These are phyloP conservation scores for Drosophila sucinea DNA, from an alignment of 1,140 invertebrate species.

Conservation along the genomic window DNA sequence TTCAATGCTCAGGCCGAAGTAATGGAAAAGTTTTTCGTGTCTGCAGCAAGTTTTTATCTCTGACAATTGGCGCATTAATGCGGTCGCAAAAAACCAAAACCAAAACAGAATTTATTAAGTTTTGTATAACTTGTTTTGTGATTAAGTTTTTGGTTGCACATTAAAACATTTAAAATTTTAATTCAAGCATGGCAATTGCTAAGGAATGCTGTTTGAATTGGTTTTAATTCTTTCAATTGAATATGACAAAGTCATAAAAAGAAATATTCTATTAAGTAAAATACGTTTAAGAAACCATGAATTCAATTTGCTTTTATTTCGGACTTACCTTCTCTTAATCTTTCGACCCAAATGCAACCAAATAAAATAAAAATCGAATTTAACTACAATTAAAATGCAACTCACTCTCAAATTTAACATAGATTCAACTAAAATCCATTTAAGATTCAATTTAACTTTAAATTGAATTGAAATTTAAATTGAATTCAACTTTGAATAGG, in stretches of 20 bases:
- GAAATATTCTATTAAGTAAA: background rate
- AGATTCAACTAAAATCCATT: background rate
- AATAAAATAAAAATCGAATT: too few species aligned
- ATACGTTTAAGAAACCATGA: too few species aligned
- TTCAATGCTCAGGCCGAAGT: slow-evolving; percentile 38
- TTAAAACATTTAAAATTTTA: slow-evolving; percentile 15
- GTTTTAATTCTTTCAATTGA: slow-evolving; percentile 13
- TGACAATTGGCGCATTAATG: slow-evolving; percentile 52
- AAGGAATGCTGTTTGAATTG: slow-evolving; percentile 35
- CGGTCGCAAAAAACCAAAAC: slow-evolving; percentile 25
- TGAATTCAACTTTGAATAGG: too few species aligned
- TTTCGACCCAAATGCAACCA: too few species aligned
- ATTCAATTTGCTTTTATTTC: too few species aligned
- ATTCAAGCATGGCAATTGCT: slow-evolving; percentile 13
- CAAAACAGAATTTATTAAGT: slow-evolving; percentile 29
- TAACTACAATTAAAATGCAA: too few species aligned
- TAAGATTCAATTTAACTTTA: slow-evolving; percentile 1
- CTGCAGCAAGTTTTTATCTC: slow-evolving; percentile 54
- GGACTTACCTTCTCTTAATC: too few species aligned
- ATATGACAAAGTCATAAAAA: background rate
- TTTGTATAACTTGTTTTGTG: slow-evolving; percentile 44
- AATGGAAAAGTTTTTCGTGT: slow-evolving; percentile 54
- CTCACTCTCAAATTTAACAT: background rate
- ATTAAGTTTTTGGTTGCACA: slow-evolving; percentile 14
- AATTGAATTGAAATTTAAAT: background rate